phyloP scores from a whole-genome alignment of 2,113 vertebrate species.

The Pterocles burchelli region DNA sequence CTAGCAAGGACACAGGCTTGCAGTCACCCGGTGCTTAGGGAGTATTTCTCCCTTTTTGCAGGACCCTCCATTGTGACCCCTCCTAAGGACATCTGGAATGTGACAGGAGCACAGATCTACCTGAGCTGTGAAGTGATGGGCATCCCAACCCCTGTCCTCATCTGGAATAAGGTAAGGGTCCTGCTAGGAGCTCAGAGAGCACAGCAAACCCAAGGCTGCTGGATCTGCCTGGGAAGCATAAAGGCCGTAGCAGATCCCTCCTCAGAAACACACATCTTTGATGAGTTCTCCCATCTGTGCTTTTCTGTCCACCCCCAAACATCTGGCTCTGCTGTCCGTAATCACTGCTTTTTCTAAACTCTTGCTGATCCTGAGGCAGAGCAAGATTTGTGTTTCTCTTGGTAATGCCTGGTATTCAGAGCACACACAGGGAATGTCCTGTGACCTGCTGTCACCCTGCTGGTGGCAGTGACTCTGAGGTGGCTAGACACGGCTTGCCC shows the following conservation, averaged over 20 bases:
- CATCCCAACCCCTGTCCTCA: conserved; percentile 90
- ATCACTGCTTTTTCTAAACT: background rate
- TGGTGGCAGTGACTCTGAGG: background rate
- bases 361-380: background rate
- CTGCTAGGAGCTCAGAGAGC: background rate
- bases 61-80: conserved; percentile 88
- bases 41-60: conserved; percentile 34
- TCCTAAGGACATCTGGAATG: conserved; percentile 89
- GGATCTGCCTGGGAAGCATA: background rate
- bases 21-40: background rate
- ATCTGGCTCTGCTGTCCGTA: background rate
- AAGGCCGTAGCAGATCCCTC: background rate
- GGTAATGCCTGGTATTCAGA: background rate
- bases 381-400: background rate
- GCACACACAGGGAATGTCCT: background rate
- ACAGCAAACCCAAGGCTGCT: background rate
- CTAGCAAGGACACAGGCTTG: background rate
- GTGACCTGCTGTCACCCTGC: background rate
- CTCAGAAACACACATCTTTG: background rate
- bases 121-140: conserved; percentile 93
- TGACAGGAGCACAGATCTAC: conserved; percentile 90
- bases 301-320: background rate
- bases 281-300: background rate
- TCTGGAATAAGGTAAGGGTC: conserved; percentile 88
- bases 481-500: background rate